A percentile compares a stretch with the other conserved stretches of the same genome.
Conservation (phyloP, 2,113 vertebrate species). For the Agelaius tricolor region DNA sequence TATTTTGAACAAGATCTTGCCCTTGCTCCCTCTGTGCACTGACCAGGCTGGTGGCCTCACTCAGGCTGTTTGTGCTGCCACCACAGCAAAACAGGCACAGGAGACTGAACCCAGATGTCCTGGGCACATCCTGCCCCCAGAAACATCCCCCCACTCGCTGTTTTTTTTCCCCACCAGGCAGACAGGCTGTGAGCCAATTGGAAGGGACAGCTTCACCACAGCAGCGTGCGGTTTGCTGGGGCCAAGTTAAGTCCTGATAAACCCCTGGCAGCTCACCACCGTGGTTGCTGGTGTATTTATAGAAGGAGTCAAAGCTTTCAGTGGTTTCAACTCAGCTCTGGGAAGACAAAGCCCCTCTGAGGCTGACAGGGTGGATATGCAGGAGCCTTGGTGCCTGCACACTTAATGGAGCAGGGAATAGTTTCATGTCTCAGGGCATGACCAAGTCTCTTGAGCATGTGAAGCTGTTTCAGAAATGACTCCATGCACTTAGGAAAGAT, state of each 20-base stretch:
- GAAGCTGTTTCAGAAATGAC: not conserved
- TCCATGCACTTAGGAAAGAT: not conserved
- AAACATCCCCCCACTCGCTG: not conserved
- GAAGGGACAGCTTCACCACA: not conserved
- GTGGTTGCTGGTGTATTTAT: not conserved
- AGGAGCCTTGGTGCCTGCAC: not conserved
- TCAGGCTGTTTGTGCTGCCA: not conserved
- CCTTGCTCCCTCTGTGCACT: not conserved
- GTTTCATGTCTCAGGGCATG: not conserved
- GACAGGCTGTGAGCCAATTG: fast-evolving
- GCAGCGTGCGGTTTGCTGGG: not conserved
- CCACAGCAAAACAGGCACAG: not conserved
- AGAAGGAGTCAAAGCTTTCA: not conserved
- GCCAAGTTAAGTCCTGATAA: not conserved
- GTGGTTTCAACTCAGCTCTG: not conserved
- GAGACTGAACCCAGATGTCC: not conserved
- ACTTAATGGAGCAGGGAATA: not conserved
- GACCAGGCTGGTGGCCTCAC: not conserved
- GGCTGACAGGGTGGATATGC: not conserved
- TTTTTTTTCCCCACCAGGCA: not conserved
- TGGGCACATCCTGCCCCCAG: not conserved
- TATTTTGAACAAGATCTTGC: not conserved
- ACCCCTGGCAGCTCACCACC: not conserved
- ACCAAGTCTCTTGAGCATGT: not conserved
- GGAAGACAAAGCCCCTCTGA: not conserved